phyloP scores from a whole-genome alignment of 2,888 invertebrate species.

The Noctua pronuba region DNA sequence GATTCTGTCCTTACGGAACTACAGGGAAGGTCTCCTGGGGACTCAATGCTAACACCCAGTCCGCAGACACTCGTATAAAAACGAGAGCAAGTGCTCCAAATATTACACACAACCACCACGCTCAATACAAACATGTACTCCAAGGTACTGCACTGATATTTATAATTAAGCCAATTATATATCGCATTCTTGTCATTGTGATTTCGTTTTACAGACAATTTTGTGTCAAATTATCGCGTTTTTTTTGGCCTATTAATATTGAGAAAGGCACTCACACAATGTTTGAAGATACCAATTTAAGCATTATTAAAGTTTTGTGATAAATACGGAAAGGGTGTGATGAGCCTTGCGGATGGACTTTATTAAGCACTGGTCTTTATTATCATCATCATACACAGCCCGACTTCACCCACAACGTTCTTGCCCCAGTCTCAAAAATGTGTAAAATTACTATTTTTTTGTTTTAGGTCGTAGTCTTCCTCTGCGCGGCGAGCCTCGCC shows the following conservation, averaged over 20 bases:
- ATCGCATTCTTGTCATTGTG: neutral
- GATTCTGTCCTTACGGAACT: constrained; percentile 7
- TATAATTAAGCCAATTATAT: constrained; percentile 10
- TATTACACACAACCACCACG: constrained; percentile 78
- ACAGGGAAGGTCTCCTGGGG: constrained; percentile 40
- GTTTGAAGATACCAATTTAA: neutral
- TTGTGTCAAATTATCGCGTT: neutral
- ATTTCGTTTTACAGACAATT: neutral
- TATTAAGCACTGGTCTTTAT: neutral
- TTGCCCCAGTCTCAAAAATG: too few species aligned
- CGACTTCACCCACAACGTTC: too few species aligned
- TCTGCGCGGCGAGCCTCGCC: constrained; percentile 90
- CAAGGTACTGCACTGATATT: constrained; percentile 76
- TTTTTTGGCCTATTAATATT: neutral
- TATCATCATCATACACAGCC: too few species aligned
- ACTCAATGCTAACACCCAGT: constrained; percentile 78
- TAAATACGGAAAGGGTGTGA: neutral
- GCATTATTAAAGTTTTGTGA: neutral
- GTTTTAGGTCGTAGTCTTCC: constrained; percentile 87
- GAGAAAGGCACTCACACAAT: neutral
- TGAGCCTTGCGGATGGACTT: neutral
- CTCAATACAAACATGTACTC: constrained; percentile 84
- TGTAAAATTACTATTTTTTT: neutral
- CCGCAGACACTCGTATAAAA: constrained; percentile 81
- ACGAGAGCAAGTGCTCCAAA: constrained; percentile 79